These are phyloP conservation scores for Heterochromis multidens DNA, from an alignment of 2,113 vertebrate genomes.

Conservation along the genomic window DNA sequence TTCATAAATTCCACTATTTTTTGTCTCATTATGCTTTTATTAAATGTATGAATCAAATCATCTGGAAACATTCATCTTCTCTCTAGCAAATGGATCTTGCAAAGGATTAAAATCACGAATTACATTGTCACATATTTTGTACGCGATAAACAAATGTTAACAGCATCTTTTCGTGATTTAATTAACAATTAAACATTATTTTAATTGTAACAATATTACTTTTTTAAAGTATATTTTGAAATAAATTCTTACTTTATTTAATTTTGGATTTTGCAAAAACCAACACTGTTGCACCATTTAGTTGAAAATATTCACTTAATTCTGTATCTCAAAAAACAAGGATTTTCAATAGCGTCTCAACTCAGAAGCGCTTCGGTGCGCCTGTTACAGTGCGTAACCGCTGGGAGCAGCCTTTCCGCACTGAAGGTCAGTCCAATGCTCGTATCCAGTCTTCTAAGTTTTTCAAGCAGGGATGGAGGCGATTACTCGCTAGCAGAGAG, in stretches of 20 bases:
- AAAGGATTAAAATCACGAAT: background rate
- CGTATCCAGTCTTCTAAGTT: constrained; percentile 22
- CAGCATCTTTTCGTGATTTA: background rate
- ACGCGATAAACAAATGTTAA: background rate
- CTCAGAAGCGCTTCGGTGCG: background rate
- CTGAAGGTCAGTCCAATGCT: background rate
- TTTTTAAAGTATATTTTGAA: too few relatives aligned
- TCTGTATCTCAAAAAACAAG: background rate
- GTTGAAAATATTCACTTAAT: background rate
- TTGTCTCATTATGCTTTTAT: too few relatives aligned
- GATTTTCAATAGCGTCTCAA: background rate
- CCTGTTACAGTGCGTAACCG: background rate
- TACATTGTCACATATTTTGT: background rate
- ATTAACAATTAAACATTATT: background rate
- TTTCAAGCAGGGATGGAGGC: constrained; percentile 46
- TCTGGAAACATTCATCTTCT: background rate
- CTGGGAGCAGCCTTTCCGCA: background rate
- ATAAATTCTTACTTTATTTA: too few relatives aligned
- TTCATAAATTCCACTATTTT: too few relatives aligned
- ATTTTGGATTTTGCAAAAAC: background rate
- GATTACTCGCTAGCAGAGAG: constrained; percentile 46
- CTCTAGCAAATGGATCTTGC: background rate
- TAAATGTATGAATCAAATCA: background rate
- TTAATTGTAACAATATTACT: background rate
- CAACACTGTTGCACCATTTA: background rate